These are phyloP conservation scores for Amphiprion clarkii DNA, from an alignment of 2,797 vertebrate genomes.

Conservation along the genomic window DNA sequence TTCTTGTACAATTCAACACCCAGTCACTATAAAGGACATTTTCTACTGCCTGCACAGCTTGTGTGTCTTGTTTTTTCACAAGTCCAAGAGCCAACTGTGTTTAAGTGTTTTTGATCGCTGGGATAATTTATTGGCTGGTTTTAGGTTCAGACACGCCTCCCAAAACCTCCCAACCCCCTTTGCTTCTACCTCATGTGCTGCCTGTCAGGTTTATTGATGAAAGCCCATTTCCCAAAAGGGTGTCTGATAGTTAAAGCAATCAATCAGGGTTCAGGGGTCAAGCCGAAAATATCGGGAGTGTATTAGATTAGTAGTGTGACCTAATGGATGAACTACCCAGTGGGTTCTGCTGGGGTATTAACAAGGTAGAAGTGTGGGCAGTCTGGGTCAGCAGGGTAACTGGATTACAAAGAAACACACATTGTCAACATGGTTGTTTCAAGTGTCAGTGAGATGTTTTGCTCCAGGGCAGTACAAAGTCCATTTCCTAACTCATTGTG, in stretches of 20 bases:
- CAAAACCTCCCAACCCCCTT: not conserved
- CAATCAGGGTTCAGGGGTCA: slow-evolving; percentile 55
- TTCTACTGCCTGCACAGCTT: slow-evolving; percentile 18
- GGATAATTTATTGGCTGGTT: slow-evolving; percentile 25
- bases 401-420: slow-evolving; percentile 52
- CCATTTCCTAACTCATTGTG: slow-evolving; percentile 22
- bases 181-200: slow-evolving; percentile 20
- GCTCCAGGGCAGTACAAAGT: slow-evolving; percentile 42
- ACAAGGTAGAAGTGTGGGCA: slow-evolving; percentile 38
- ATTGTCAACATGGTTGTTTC: slow-evolving; percentile 35
- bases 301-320: slow-evolving; percentile 51
- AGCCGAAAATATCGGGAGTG: slow-evolving; percentile 21
- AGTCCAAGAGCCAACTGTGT: slow-evolving; percentile 20
- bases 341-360: slow-evolving; percentile 32
- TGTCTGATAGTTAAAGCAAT: slow-evolving; percentile 45
- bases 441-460: slow-evolving; percentile 32
- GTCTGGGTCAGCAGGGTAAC: slow-evolving; percentile 59
- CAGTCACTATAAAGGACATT: slow-evolving; percentile 25
- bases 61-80: slow-evolving; percentile 5
- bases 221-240: slow-evolving; percentile 19
- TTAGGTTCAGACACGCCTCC: not conserved
- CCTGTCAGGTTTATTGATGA: slow-evolving; percentile 50
- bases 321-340: slow-evolving; percentile 21
- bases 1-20: slow-evolving; percentile 26
- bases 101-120: slow-evolving; percentile 27